These are phyloP conservation scores for Bothrops jararaca DNA, from an alignment of 2,113 vertebrate genomes.

Conservation along the genomic window DNA sequence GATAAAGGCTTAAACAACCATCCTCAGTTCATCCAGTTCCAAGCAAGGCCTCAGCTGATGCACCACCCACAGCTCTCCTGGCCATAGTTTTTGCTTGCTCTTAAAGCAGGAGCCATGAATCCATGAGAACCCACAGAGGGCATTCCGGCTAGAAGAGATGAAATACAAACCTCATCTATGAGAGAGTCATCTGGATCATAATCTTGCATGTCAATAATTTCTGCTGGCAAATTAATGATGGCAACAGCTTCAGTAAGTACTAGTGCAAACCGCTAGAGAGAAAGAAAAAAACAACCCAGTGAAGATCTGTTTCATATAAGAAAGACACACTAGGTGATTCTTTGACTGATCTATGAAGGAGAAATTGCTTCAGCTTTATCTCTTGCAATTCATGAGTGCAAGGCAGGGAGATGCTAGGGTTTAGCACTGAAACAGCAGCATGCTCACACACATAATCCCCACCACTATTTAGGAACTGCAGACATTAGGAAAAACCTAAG, in stretches of 20 bases:
- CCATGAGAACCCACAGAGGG: background rate
- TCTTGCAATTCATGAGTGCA: background rate
- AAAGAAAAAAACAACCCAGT: background rate
- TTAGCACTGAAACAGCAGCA: background rate
- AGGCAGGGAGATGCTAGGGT: background rate
- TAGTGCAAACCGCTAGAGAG: conserved; percentile 79
- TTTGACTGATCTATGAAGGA: background rate
- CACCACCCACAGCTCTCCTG: background rate
- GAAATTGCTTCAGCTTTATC: background rate
- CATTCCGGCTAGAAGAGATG: background rate
- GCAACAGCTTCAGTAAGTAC: conserved; percentile 74
- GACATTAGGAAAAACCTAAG: background rate
- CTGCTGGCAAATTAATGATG: conserved; percentile 69
- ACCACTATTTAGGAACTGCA: background rate
- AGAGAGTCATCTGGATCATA: conserved; percentile 90
- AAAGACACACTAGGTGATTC: background rate
- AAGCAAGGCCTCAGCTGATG: background rate
- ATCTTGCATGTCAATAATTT: conserved; percentile 79
- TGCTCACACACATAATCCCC: background rate
- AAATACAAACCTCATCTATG: conserved; percentile 80
- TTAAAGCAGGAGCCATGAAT: background rate
- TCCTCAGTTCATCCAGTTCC: background rate
- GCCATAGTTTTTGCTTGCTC: background rate
- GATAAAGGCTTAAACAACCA: background rate
- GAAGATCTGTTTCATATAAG: background rate